Evolutionary conservation across 2,888 invertebrate species (phyloP).

Genomic region (Drosophila percnosoma): DNA sequence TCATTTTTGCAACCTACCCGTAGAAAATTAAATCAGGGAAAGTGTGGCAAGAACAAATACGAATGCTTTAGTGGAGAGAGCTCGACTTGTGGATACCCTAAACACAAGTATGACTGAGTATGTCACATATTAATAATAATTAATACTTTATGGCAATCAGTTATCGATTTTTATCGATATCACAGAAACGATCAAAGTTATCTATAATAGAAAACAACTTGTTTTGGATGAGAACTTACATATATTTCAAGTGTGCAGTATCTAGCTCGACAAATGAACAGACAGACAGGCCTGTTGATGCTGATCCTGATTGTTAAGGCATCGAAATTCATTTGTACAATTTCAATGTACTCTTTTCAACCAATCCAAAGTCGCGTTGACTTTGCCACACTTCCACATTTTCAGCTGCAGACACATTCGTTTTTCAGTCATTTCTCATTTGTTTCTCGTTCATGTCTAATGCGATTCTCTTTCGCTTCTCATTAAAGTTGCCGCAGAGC

Average conservation of each 20-base stretch:
- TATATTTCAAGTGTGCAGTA: background rate
- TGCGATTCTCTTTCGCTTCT: conserved; percentile 20
- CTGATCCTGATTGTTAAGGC: background rate
- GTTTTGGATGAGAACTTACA: background rate
- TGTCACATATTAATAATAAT: background rate
- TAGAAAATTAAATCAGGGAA: background rate
- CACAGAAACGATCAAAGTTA: no score
- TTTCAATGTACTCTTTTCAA: background rate
- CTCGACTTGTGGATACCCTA: background rate
- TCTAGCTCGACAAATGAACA: no score
- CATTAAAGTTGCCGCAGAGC: conserved; percentile 54
- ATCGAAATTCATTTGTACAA: background rate
- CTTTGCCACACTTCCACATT: conserved; percentile 36
- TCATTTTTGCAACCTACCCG: background rate
- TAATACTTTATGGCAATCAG: no score
- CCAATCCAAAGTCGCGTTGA: conserved; percentile 1
- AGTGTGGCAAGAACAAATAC: background rate
- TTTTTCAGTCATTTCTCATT: conserved; percentile 33
- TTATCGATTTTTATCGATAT: background rate
- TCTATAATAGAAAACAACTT: background rate
- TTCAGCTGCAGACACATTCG: conserved; percentile 7
- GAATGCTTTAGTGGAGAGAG: background rate
- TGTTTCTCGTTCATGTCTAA: background rate
- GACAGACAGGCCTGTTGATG: no score
- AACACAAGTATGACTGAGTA: background rate